Percentiles rank a stretch among this genome's conserved stretches.
Evolutionary conservation across 2,113 vertebrate species (phyloP).

Genomic region (Aythya baeri): DNA sequence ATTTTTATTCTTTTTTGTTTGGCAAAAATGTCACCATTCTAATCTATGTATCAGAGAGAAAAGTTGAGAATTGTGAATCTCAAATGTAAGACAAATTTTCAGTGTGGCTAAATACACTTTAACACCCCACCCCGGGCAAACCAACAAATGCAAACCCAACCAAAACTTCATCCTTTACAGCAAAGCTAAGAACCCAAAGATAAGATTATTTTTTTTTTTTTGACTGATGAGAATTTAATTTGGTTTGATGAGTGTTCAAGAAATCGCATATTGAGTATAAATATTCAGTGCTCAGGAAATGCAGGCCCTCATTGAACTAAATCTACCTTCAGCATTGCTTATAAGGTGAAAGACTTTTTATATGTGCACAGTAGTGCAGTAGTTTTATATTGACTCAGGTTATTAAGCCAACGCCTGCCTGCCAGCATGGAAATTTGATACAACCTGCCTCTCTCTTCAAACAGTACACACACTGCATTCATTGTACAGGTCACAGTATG

Average conservation of each 20-base stretch:
- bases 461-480: conserved; percentile 19
- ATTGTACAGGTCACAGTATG: conserved; percentile 3
- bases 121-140: neutral
- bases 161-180: neutral
- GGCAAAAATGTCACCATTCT: neutral
- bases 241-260: neutral
- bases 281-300: neutral
- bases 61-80: neutral
- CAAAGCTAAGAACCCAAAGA: neutral
- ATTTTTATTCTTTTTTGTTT: neutral
- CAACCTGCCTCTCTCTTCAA: neutral
- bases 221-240: neutral
- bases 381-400: conserved; percentile 42
- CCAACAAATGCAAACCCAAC: neutral
- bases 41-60: neutral
- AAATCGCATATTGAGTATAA: neutral
- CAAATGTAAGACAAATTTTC: neutral
- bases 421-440: conserved; percentile 18
- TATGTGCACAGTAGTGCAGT: neutral
- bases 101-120: neutral
- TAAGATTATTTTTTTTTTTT: neutral
- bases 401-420: neutral
- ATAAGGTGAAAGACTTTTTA: neutral
- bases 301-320: neutral
- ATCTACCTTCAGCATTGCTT: neutral